Base-by-base conservation (phyloP, 2,888 invertebrate genomes). In the Andrena camellia region DNA sequence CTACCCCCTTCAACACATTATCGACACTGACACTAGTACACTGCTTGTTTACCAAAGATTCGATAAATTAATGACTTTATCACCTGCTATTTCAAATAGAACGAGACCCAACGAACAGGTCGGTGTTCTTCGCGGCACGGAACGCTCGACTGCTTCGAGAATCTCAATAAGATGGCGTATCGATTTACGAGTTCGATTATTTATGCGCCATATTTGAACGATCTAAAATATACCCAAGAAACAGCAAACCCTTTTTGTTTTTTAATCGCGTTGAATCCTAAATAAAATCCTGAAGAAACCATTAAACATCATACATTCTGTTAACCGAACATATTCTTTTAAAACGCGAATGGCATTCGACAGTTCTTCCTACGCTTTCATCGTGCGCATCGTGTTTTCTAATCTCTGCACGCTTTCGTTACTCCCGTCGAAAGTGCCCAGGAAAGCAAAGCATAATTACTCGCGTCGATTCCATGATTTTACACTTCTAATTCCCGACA, bases 101-200 rank as follows among this genome's bases (percentile, higher is more conserved):
- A 35, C 13, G 8, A 4, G 35, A n/a, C 10, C 13, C 17, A 10
- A 54, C 54, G 33, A 23, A 35, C 33, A 10, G 20, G 4, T 17
- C n/a, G 13, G 10, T 23, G 10, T 23, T 23, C 35, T 63, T 33
- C 62, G 20, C 62, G 35, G 20, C 13, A 20, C 8, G 5, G 10
- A 4, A 35, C 31, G 4, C 20, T 63, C 35, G n/a, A 13, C 29
- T 20, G 13, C 3, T 57, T 57, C 57, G 26, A 57, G 20, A 57
- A 57, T 26, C 57, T 10, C 10, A 26, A 57, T 57, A 57, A 10
- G 23, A 57, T 57, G 57, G 57, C 31, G 33, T 35, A 63, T 63
- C 63, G 63, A 63, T 63, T 35, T 23, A 35, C 13, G 4, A 10
- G 10, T 35, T 63, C 33, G 63, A 63, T 63, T n/a, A 35, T 63